Evolutionary conservation across 2,888 invertebrate species (phyloP), one percentile per base, ranked within the genome.

Genomic region (Phrixothrix hirtus): DNA sequence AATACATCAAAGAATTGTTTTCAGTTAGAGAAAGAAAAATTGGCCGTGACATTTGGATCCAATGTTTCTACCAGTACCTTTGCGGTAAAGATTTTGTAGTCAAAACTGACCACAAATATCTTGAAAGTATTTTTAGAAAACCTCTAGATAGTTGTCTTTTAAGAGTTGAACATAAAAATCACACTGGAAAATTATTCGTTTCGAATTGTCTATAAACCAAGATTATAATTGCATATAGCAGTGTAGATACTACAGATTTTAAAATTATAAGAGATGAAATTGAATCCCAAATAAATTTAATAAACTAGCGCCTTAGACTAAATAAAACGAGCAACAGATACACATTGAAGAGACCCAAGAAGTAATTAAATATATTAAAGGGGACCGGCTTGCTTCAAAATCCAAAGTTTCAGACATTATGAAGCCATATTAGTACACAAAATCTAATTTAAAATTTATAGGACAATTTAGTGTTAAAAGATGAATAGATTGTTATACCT

Each of bases 21-120:
- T 11, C 68, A 69, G 46, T 69, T 71, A 9, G 70, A 72, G 42
- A 70, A 70, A 56, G 71, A 74, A 49, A 57, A 65, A n/a, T 41
- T 71, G 16, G 71, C 72, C 1, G 68, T 72, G 16, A 50, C 48
- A 14, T 43, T 43, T 34, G 43, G 43, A 10, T 11, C 6, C 12
- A 43, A 26, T 7, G 15, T 13, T 55, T 45, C n/a, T 26, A 37
- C 7, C 32, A 35, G 13, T 2, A 35, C 11, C 11, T 16, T 12
- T 10, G 10, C n/a, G n/a, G n/a, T n/a, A n/a, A n/a, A n/a, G n/a
- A n/a, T n/a, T n/a, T n/a, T n/a, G n/a, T n/a, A n/a, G 35, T 9
- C n/a, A 16, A 35, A 35, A 16, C 12, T 14, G 35, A 35, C 10
- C 35, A 35, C 16, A 15, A 35, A 35, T 13, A 15, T 12, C 10